Evolutionary conservation across 2,888 invertebrate genomes (phyloP), one percentile per base, ranked within the genome.

Genomic region (Metallyticus violacea): DNA sequence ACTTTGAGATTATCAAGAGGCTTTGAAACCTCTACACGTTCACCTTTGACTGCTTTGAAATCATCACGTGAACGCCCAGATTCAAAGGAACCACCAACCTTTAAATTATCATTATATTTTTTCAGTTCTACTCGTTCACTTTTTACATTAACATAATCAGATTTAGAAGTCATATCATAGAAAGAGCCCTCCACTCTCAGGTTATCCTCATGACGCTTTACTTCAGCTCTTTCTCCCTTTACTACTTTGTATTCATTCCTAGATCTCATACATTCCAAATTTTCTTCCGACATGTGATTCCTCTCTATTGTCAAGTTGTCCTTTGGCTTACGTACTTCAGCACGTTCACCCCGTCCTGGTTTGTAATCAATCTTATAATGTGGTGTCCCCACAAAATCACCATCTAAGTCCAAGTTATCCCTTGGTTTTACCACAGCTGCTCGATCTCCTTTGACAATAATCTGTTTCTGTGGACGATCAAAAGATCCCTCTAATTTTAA

Each of bases 71-170:
- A 77, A 87, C 89, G 86, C 93, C 90, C 78, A 25, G 90, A 88
- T 62, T 92, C 92, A 89, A 94, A 89, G 77, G 85, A 88, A 85
- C 27, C 89, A 91, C 89, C 90, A 90, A 89, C 92, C 90, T 93
- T 94, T 29, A 95, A 89, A 90, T 92, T 94, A 90, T 93, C 96
- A 86, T 93, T 91, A 92, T 93, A 90, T 92, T 92, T 93, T 88
- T 94, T 93, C 27, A 95, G 94, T 91, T 95, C 94, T 76, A 94
- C 94, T 89, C 95, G 93, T 90, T 95, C 95, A 0, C 94, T 94
- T 76, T 91, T 93, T 1, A 94, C 93, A 22, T 94, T 92, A 89
- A 86, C 86, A 90, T 89, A 87, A 89, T 90, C 28, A 93, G 92
- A 89, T 91, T 93, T 89, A 93, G 94, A 89, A 94, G 94, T 89